phyloP scores from a whole-genome alignment of 1,140 invertebrate species.

The Drosophila mojavensis region DNA sequence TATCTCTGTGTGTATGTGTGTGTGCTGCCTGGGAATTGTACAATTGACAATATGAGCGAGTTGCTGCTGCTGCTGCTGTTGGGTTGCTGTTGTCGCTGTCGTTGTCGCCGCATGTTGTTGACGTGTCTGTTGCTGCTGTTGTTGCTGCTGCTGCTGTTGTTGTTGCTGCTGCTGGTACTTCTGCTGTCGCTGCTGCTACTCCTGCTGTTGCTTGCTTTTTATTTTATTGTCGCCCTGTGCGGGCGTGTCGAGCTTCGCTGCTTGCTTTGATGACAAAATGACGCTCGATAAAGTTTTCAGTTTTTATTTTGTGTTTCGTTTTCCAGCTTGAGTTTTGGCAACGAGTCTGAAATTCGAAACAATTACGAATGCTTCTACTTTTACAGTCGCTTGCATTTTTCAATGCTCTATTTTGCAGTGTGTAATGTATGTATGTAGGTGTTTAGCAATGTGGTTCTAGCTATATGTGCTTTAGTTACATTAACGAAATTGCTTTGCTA shows the following conservation, averaged over 20 bases:
- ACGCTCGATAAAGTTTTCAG: constrained; percentile 69
- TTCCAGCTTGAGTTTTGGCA: constrained; percentile 14
- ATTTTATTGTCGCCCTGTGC: constrained; percentile 67
- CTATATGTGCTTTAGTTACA: no score
- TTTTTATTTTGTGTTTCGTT: constrained; percentile 31
- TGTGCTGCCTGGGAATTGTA: constrained; percentile 69
- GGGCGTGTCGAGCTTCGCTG: constrained; percentile 53
- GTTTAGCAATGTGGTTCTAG: background rate
- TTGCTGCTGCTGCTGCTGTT: constrained; percentile 39
- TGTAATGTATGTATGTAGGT: background rate
- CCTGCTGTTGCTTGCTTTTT: constrained; percentile 52
- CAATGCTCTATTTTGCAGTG: constrained; percentile 31
- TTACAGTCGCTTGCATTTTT: constrained; percentile 23
- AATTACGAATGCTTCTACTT: constrained; percentile 61
- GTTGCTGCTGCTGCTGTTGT: constrained; percentile 22
- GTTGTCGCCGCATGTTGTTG: constrained; percentile 72
- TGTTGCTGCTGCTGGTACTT: constrained; percentile 42
- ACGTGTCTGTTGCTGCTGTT: constrained; percentile 63
- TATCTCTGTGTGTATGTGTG: constrained; percentile 26
- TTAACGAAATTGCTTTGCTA: no score
- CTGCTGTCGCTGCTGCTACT: constrained; percentile 20
- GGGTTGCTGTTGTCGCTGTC: constrained; percentile 38
- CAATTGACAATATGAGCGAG: constrained; percentile 75
- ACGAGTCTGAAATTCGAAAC: constrained; percentile 66
- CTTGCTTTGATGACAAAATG: constrained; percentile 38